Conservation (phyloP, 2,113 vertebrate genomes). For the Mastomys natalensis region DNA sequence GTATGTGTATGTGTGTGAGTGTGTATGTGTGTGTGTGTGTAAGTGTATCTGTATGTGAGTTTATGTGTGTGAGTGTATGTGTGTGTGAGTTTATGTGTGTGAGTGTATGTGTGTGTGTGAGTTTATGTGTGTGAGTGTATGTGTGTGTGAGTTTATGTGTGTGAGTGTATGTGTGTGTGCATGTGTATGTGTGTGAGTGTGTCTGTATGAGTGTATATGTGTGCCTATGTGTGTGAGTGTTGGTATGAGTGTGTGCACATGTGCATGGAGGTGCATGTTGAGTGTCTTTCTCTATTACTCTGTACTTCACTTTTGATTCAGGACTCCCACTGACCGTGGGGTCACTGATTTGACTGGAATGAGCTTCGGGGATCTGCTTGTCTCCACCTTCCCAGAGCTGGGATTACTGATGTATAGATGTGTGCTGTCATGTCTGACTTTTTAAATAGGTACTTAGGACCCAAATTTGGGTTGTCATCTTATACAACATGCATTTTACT, state of each 20-base stretch:
- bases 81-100: background rate
- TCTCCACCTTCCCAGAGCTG: background rate
- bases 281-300: background rate
- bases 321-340: background rate
- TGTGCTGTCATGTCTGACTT: background rate
- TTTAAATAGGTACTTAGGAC: background rate
- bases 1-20: background rate
- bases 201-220: background rate
- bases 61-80: no score
- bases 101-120: background rate
- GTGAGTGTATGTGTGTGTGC: background rate
- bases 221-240: background rate
- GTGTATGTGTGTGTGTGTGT: no score
- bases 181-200: background rate
- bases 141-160: background rate
- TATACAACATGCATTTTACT: background rate
- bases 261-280: background rate
- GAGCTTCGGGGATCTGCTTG: background rate
- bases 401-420: background rate
- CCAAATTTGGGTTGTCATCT: background rate
- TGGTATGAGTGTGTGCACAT: background rate
- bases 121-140: background rate
- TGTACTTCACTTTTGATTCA: background rate
- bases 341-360: background rate
- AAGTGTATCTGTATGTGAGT: rapidly evolving